Base-by-base conservation (phyloP, 1,140 invertebrate species). In the Panagrolaimus sp. region DNA sequence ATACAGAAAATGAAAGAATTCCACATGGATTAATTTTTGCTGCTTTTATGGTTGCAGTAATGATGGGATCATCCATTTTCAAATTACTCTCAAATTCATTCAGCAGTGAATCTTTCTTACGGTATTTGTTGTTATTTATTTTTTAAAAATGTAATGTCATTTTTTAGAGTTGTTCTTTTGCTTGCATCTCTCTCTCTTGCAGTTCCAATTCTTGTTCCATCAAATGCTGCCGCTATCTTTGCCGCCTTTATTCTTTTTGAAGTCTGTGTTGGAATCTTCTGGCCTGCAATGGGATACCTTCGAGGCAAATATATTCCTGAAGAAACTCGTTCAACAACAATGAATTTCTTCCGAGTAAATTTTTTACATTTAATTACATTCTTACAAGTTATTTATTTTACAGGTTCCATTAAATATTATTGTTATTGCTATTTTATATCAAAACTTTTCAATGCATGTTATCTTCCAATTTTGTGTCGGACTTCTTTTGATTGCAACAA, bases 51-150 rank as follows among this genome's bases (percentile, higher is more conserved):
- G 84, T 90, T 0, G 87, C 88, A 24, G 87, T 90, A 3, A 89
- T 89, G 88, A 87, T 89, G 69, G 89, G 89, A 4, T 89, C 89
- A 45, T 88, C 86, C 43, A 44, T 89, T 2, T 89, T 89, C 81
- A 86, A 88, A 24, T 67, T 89, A 10, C 77, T 89, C 1, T 76
- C 76, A 24, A 83, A 83, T 71, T 76, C 75, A 66, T 74, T 76
- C 45, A 72, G 77, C 14, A 77, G 83, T 10, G 86, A 87, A 73
- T 84, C 84, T 38, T 86, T 87, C 67, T 86, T 87, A 85, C 83
- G 86, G 84, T 86, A 73, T 73, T 73, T 52, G n/a, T n/a, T n/a
- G 32, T 7, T 17, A 9, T 21, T 63, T 26, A 64, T 15, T 10
- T 38, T 52, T 32, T 12, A 38, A 55, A 58, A 70, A 52, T 74